Base-by-base conservation (phyloP, 2,888 invertebrate species). In the Pogonocherus hispidulus region DNA sequence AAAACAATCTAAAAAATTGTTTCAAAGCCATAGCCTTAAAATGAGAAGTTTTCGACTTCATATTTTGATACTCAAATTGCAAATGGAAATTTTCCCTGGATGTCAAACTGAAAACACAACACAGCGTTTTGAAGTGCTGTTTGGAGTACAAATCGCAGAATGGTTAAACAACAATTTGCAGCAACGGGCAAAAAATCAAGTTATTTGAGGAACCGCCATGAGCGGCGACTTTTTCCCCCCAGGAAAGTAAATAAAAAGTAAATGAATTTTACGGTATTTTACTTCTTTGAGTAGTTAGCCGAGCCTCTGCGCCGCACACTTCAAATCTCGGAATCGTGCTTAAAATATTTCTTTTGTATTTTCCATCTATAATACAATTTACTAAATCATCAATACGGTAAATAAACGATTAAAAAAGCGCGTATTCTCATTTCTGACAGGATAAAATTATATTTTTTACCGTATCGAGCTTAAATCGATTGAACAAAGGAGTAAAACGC, bases 181-280 rank as follows among this genome's bases (percentile, higher is more conserved):
- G 23, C 4, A 18, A 23, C 4, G 22, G 22, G 49, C 49, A 49
- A 23, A 49, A 49, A 49, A 14, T 22, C 6, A 20, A 22, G 22
- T 22, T 49, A 23, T 49, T 49, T 49, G 49, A 49, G 14, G 23
- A 32, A 32, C 32, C 52, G 52, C 52, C 52, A 18, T 16, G 23
- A 27, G 52, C 52, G 23, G 52, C 27, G 52, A 52, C 27, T 52
- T 52, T 52, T 32, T 52, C 18, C 27, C 23, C n/a, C 16, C n/a
- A 52, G 27, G 18, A 32, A 23, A 52, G 52, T 23, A 16, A 32
- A 32, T 19, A 54, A 54, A 54, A 54, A 54, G 54, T 54, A 54
- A 54, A 54, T 54, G 54, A 37, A 54, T 54, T 54, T 54, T 54
- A 54, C 37, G 54, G 54, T 54, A 54, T 54, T 54, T 35, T 54